phyloP scores from a whole-genome alignment of 2,888 invertebrate species.

The Laothoe populi region DNA sequence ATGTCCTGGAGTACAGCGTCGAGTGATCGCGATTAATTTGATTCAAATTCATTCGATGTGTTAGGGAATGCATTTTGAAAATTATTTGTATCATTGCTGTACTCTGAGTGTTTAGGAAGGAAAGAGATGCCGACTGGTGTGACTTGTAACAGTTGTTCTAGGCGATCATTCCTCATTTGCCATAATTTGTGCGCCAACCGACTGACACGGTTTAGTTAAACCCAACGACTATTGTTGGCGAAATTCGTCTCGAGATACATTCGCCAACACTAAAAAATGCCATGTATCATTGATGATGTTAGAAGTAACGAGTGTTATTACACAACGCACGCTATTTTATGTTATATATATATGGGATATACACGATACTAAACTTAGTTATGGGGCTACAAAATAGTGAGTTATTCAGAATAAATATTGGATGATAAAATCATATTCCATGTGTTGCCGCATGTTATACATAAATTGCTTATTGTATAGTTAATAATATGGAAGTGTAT shows the following conservation, averaged over 20 bases:
- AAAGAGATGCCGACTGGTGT: not conserved
- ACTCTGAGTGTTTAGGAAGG: not conserved
- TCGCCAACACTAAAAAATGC: conserved; percentile 5
- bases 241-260: not conserved
- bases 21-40: not conserved
- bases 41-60: not conserved
- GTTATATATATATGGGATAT: not conserved
- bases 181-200: conserved; percentile 2
- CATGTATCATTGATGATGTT: conserved; percentile 6
- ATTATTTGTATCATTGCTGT: not conserved
- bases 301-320: not conserved
- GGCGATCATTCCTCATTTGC: conserved; percentile 11
- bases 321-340: conserved; percentile 1
- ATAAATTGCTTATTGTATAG: conserved; percentile 19
- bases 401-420: not conserved
- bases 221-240: conserved; percentile 10
- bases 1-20: not conserved
- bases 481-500: conserved; percentile 20
- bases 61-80: not conserved
- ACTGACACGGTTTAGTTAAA: conserved; percentile 16
- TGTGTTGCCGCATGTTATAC: conserved; percentile 4
- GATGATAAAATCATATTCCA: conserved; percentile 16
- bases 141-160: not conserved
- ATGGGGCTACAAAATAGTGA: not conserved
- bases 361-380: not conserved